Base-by-base conservation (phyloP, 1,140 invertebrate genomes). In the Polypedilum vanderplanki region DNA sequence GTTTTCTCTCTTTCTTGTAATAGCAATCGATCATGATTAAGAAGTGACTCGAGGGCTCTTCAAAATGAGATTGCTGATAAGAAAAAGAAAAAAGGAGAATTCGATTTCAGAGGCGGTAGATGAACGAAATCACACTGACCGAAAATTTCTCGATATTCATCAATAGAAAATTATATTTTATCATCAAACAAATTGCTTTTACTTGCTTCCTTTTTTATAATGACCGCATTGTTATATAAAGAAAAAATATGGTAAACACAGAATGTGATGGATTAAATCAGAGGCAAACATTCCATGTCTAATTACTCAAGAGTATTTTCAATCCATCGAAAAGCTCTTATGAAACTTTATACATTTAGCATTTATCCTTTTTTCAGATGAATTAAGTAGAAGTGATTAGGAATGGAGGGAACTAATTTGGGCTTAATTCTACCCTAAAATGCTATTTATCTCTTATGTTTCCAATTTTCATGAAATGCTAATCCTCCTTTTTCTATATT, bases 151-250 rank as follows among this genome's bases (percentile, higher is more conserved):
- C 46, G 46, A 1, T 12, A 57, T 57, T 57, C 12, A 57, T 57
- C 46, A 15, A 57, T 57, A 15, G 12, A 15, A 15, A 57, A 57
- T 57, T 57, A n/a, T 57, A 4, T 15, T 57, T 57, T n/a, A 57
- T 57, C 46, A n/a, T 57, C 12, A 57, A 57, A 57, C n/a, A 57
- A 57, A 57, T 57, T 12, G 46, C 46, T 57, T 57, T 57, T 57
- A 57, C n/a, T 57, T 46, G 2, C 8, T 46, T 46, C 41, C 41
- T 46, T 46, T 46, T 15, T n/a, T 57, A n/a, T 57, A 3, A 15
- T 57, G 12, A n/a, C n/a, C 12, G 12, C 15, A n/a, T 15, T 57
- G 46, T 57, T n/a, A 57, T 57, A 15, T 4, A n/a, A 12, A 57
- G 12, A n/a, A 12, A n/a, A 57, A 15, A n/a, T 57, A 57, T 12